Conservation (phyloP, 2,797 vertebrate genomes). For the Sandelia bainsii region DNA sequence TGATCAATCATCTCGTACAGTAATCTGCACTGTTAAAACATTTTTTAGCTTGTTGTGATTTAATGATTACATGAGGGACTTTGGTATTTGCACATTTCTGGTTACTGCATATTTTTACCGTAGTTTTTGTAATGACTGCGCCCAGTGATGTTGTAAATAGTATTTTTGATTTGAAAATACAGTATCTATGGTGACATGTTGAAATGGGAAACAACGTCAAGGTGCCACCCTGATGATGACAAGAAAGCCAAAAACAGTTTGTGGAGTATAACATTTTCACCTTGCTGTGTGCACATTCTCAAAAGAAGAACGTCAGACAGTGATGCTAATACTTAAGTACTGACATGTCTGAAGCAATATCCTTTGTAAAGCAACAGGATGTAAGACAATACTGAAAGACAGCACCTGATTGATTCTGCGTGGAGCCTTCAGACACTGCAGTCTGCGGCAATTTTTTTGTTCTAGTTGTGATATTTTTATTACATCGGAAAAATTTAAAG, state of each 20-base stretch:
- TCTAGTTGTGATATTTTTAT: slow-evolving; percentile 13
- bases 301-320: not conserved
- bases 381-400: slow-evolving; percentile 3
- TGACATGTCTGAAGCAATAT: not conserved
- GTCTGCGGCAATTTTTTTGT: slow-evolving; percentile 18
- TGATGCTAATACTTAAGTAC: not conserved
- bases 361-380: slow-evolving; percentile 19
- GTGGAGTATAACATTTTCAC: not conserved
- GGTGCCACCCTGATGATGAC: no score
- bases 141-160: no score
- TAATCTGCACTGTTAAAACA: not conserved
- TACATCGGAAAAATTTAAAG: slow-evolving; percentile 1
- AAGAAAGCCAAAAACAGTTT: no score
- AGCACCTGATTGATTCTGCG: slow-evolving; percentile 9
- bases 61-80: no score
- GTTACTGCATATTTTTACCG: no score
- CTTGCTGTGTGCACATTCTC: not conserved
- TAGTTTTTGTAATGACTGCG: no score
- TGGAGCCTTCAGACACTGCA: not conserved
- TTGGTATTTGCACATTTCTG: no score
- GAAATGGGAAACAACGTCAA: no score
- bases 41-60: not conserved
- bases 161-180: no score
- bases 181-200: no score
- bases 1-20: not conserved